Evolutionary conservation across 2,797 vertebrate genomes (phyloP).

Genomic region (Melanotaenia boesemani): DNA sequence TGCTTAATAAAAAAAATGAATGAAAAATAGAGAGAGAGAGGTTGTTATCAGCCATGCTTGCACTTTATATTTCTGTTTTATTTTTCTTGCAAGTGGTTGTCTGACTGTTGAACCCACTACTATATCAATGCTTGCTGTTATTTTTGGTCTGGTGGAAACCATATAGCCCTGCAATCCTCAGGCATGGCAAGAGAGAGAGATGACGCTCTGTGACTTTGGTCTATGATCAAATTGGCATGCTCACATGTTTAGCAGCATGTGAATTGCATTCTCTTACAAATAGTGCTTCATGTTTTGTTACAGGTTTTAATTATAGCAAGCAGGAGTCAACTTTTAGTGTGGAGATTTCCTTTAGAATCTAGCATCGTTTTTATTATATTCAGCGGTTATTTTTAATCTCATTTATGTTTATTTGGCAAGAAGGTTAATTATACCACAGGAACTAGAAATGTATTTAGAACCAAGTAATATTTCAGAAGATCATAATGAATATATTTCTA

Average conservation of each 20-base stretch:
- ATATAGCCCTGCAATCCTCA: slow-evolving; percentile 71
- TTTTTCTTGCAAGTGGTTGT: slow-evolving; percentile 32
- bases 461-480: not conserved
- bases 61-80: slow-evolving; percentile 2
- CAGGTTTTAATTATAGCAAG: slow-evolving; percentile 6
- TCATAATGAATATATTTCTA: not conserved
- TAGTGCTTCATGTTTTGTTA: slow-evolving; percentile 14
- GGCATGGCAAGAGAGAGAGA: slow-evolving; percentile 38
- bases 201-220: slow-evolving; percentile 38
- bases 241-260: slow-evolving; percentile 32
- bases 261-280: slow-evolving; percentile 21
- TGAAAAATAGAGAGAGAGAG: not conserved
- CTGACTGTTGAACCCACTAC: slow-evolving; percentile 47
- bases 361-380: not conserved
- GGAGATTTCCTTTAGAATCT: not conserved
- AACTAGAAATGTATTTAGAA: not conserved
- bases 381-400: not conserved
- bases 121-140: slow-evolving; percentile 78
- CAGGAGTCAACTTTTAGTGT: not conserved
- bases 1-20: not conserved
- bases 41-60: slow-evolving; percentile 7
- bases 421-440: not conserved
- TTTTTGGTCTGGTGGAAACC: slow-evolving; percentile 84
- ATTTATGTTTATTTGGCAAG: not conserved
- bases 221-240: slow-evolving; percentile 41